These are phyloP conservation scores for Cantharis rufa DNA, from an alignment of 2,888 invertebrate species.

Conservation along the genomic window DNA sequence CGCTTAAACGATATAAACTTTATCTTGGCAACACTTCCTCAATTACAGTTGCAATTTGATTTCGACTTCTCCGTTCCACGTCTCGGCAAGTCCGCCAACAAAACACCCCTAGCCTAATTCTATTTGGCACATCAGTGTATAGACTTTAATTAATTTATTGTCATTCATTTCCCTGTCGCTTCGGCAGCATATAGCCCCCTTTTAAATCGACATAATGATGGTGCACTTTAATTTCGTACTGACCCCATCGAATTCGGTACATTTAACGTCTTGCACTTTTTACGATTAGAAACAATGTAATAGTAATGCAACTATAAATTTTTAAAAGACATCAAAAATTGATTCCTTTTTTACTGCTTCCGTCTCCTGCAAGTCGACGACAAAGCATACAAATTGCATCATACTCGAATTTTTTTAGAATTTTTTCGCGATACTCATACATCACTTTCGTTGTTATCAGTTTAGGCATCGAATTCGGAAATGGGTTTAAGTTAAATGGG, in stretches of 20 bases:
- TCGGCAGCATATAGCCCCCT: constrained; percentile 23
- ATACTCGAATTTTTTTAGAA: neutral
- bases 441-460: constrained; percentile 31
- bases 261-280: neutral
- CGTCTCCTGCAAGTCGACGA: neutral
- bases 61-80: constrained; percentile 30
- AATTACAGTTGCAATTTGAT: constrained; percentile 30
- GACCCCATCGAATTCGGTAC: neutral
- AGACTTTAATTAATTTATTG: constrained; percentile 52
- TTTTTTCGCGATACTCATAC: constrained; percentile 18
- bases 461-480: constrained; percentile 34
- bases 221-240: constrained; percentile 17
- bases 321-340: neutral
- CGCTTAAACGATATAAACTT: constrained; percentile 12
- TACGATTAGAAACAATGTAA: neutral
- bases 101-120: constrained; percentile 39
- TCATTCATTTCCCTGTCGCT: constrained; percentile 47
- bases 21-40: constrained; percentile 21
- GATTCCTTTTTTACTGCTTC: neutral
- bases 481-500: constrained; percentile 36
- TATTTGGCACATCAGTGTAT: constrained; percentile 45
- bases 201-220: constrained; percentile 7
- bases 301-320: neutral
- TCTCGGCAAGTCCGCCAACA: constrained; percentile 32
- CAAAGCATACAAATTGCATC: neutral